Conservation (phyloP, 2,888 invertebrate genomes). For the Archips xylosteana region DNA sequence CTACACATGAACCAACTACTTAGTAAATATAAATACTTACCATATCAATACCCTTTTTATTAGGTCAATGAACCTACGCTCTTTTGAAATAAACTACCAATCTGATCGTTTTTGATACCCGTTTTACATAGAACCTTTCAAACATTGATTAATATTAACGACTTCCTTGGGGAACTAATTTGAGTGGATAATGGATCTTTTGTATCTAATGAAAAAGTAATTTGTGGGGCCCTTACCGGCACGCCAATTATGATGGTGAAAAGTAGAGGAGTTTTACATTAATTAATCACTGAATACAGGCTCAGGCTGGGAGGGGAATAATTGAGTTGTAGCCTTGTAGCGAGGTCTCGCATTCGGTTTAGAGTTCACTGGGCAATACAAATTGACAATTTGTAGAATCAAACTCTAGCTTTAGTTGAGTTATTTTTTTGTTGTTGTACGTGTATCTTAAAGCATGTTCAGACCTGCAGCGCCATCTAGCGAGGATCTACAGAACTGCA, state of each 20-base stretch:
- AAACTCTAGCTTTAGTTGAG: no score
- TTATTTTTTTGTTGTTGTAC: no score
- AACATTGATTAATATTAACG: slow-evolving; percentile 82
- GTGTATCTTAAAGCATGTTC: no score
- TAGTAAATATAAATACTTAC: background rate
- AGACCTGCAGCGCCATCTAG: no score
- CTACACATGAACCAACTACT: background rate
- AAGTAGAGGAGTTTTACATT: slow-evolving; percentile 65
- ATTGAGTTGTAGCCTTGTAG: slow-evolving; percentile 49
- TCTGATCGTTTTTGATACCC: slow-evolving; percentile 34
- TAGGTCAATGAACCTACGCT: slow-evolving; percentile 3
- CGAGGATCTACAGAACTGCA: no score
- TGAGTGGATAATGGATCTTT: slow-evolving; percentile 82
- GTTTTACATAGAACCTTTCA: slow-evolving; percentile 61
- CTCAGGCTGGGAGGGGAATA: slow-evolving; percentile 46
- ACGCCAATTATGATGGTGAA: slow-evolving; percentile 71
- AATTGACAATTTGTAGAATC: background rate
- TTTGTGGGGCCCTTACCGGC: slow-evolving; percentile 63
- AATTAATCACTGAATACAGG: slow-evolving; percentile 66
- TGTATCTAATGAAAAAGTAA: slow-evolving; percentile 80
- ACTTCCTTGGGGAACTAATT: slow-evolving; percentile 78
- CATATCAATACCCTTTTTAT: background rate
- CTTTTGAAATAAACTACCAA: slow-evolving; percentile 13
- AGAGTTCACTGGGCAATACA: slow-evolving; percentile 23
- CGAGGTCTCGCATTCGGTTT: slow-evolving; percentile 48